Evolutionary conservation across 2,113 vertebrate genomes (phyloP).

Genomic region (Mustelus asterias): DNA sequence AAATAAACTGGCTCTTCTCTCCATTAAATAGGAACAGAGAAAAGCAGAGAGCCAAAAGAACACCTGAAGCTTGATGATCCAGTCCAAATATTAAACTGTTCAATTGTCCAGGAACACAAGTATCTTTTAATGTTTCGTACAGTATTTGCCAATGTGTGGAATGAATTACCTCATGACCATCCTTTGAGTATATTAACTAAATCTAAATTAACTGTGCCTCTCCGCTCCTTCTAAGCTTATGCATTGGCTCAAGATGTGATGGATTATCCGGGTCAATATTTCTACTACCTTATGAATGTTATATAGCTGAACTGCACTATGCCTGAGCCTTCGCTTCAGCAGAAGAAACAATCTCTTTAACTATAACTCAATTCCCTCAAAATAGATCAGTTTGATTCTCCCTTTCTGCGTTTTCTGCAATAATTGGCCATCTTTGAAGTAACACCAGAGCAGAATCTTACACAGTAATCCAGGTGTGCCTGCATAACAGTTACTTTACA

Average conservation of each 20-base stretch:
- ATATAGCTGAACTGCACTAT: background rate
- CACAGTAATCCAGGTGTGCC: background rate
- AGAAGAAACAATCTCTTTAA: background rate
- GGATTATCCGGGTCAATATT: background rate
- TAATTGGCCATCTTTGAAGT: background rate
- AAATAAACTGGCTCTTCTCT: background rate
- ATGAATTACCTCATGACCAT: background rate
- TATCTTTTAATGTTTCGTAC: background rate
- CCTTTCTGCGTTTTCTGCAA: background rate
- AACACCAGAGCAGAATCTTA: background rate
- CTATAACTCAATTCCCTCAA: too few species aligned
- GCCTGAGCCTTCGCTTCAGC: background rate
- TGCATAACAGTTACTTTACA: background rate
- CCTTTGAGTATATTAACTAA: background rate
- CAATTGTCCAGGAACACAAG: background rate
- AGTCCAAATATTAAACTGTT: background rate
- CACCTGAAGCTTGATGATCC: background rate
- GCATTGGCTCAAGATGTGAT: background rate
- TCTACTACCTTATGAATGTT: background rate
- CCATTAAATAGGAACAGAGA: background rate
- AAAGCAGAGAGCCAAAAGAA: background rate
- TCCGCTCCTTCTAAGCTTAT: background rate
- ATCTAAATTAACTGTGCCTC: background rate
- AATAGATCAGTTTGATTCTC: background rate
- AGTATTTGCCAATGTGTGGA: background rate